Percentiles rank a stretch among this genome's conserved stretches.
Conservation (phyloP, 2,888 invertebrate species). For the Patella caerulea region DNA sequence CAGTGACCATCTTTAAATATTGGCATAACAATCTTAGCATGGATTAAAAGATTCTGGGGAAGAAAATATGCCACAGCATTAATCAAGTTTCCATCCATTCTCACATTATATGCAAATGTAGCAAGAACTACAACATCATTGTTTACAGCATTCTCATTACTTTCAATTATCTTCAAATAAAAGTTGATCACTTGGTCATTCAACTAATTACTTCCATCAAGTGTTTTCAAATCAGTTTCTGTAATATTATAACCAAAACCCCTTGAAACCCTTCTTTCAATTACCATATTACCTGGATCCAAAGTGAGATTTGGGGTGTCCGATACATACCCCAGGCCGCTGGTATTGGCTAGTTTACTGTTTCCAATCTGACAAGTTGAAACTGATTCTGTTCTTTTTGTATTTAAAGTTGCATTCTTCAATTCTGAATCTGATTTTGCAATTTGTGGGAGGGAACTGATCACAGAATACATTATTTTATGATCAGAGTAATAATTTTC, state of each 20-base stretch:
- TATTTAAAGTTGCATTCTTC: too few species aligned
- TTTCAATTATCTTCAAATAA: conserved; percentile 2
- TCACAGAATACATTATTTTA: neutral
- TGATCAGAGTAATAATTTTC: conserved; percentile 3
- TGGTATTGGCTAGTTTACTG: too few species aligned
- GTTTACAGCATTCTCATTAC: neutral
- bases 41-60: neutral
- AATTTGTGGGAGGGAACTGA: neutral
- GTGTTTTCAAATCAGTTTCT: neutral
- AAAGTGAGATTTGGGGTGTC: too few species aligned
- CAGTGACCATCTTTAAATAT: neutral
- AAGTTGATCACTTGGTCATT: neutral
- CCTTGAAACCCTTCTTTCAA: neutral
- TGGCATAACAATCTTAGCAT: neutral
- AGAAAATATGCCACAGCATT: neutral
- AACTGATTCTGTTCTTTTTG: too few species aligned
- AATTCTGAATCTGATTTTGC: too few species aligned
- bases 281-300: too few species aligned
- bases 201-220: neutral
- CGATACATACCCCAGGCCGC: too few species aligned
- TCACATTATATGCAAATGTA: neutral
- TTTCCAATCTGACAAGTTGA: too few species aligned
- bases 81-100: neutral
- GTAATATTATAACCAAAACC: neutral
- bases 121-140: neutral